phyloP scores from a whole-genome alignment of 1,140 invertebrate species.

The Hypothenemus hampei region DNA sequence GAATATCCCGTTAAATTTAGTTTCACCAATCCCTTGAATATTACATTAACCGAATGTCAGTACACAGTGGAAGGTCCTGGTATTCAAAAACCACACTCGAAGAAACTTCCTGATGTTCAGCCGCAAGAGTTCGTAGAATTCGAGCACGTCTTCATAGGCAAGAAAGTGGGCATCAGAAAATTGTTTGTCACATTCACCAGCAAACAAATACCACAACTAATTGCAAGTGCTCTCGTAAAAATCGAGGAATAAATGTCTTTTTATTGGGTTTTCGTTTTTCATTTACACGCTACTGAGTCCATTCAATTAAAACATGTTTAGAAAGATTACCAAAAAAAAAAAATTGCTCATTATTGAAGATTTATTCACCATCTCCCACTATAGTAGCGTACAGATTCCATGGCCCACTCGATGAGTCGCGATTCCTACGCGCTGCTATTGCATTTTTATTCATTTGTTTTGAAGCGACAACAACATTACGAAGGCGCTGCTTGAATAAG shows the following conservation, averaged over 20 bases:
- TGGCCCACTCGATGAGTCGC: too few relatives aligned
- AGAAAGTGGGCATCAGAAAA: slow-evolving; percentile 51
- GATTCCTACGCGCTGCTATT: too few relatives aligned
- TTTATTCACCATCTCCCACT: too few relatives aligned
- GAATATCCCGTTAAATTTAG: slow-evolving; percentile 43
- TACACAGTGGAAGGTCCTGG: slow-evolving; percentile 66
- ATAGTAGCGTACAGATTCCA: too few relatives aligned
- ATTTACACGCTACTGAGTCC: too few relatives aligned
- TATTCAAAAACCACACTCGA: slow-evolving; percentile 55
- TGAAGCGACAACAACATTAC: too few relatives aligned
- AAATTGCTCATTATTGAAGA: too few relatives aligned
- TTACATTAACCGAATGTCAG: slow-evolving; percentile 56
- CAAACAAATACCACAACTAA: slow-evolving; percentile 58
- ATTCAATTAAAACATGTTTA: too few relatives aligned
- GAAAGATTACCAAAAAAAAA: too few relatives aligned
- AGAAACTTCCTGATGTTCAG: slow-evolving; percentile 53
- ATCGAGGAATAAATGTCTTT: slow-evolving; percentile 7
- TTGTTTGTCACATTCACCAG: slow-evolving; percentile 60
- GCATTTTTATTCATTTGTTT: too few relatives aligned
- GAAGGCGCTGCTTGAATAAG: too few relatives aligned
- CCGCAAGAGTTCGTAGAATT: slow-evolving; percentile 54
- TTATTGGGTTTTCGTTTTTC: too few relatives aligned
- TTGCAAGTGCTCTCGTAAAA: slow-evolving; percentile 46
- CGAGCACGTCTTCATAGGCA: slow-evolving; percentile 54
- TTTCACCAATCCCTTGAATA: slow-evolving; percentile 63